phyloP scores from a whole-genome alignment of 30 jellyfish, hydroid and myxozoan species.

The Haliclystus octoradiatus region DNA sequence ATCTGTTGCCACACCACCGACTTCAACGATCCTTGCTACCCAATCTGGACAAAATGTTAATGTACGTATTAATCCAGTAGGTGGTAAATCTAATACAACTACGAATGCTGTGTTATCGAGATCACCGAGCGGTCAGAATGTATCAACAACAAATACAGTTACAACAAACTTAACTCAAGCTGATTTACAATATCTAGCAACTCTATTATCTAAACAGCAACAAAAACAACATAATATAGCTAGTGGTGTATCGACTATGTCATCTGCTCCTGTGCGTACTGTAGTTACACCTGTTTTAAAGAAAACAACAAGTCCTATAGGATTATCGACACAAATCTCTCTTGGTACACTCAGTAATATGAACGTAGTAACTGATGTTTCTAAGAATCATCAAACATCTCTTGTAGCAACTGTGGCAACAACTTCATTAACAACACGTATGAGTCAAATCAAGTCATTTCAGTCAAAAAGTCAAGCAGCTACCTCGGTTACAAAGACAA shows the following conservation, averaged over 20 bases:
- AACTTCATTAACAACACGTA: background rate
- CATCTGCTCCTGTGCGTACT: background rate
- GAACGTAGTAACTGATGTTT: background rate
- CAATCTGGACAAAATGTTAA: background rate
- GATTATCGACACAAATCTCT: slow-evolving; percentile 36
- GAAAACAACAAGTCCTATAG: slow-evolving; percentile 48
- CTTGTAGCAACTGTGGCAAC: background rate
- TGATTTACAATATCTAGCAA: slow-evolving; percentile 19
- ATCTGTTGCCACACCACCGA: background rate
- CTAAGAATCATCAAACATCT: background rate
- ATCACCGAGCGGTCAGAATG: background rate
- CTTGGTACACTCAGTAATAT: slow-evolving; percentile 57
- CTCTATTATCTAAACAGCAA: background rate
- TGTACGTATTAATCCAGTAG: no score
- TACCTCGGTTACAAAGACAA: background rate
- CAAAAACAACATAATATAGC: background rate
- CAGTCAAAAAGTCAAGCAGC: background rate
- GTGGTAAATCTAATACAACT: background rate
- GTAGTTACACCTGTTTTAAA: slow-evolving; percentile 1
- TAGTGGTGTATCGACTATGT: background rate
- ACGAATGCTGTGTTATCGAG: background rate
- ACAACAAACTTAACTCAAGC: slow-evolving; percentile 10
- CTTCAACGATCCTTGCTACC: background rate
- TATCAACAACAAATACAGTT: background rate
- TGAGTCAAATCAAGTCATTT: no score